Evolutionary conservation across 2,888 invertebrate genomes (phyloP).

Genomic region (Erannis defoliaria): DNA sequence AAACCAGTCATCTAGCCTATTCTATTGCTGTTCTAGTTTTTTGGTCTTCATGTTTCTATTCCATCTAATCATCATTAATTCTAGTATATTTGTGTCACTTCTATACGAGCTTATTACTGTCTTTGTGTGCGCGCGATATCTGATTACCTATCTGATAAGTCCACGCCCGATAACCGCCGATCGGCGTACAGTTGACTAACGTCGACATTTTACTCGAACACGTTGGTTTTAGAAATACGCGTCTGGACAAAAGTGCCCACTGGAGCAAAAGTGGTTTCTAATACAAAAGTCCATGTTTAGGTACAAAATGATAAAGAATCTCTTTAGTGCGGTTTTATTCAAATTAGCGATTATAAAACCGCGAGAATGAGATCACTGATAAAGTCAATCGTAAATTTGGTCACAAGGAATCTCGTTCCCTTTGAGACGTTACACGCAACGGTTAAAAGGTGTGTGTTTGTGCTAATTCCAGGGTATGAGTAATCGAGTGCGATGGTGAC

Average conservation of each 20-base stretch:
- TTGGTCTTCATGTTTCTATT: no score
- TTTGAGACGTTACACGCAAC: not conserved
- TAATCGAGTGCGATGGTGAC: constrained; percentile 74
- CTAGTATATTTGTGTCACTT: constrained; percentile 6
- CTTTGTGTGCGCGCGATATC: constrained; percentile 40
- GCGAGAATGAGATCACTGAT: constrained; percentile 19
- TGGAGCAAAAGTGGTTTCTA: constrained; percentile 1
- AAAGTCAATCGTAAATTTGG: constrained; percentile 1
- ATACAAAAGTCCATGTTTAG: not conserved
- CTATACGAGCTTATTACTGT: constrained; percentile 26
- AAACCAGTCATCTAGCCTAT: no score
- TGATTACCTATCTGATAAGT: constrained; percentile 77
- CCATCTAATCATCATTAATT: not conserved
- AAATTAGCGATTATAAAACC: constrained; percentile 9
- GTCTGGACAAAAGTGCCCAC: constrained; percentile 18
- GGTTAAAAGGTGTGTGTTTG: not conserved
- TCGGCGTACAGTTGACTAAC: constrained; percentile 68
- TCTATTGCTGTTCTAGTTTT: no score
- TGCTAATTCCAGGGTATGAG: constrained; percentile 56
- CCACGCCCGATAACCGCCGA: constrained; percentile 73
- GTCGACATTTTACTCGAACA: constrained; percentile 50
- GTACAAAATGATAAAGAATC: constrained; percentile 13
- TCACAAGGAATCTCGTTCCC: constrained; percentile 3
- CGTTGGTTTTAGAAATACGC: constrained; percentile 40
- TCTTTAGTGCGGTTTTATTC: constrained; percentile 6